A percentile compares a stretch with the other conserved stretches of the same genome.
Conservation (phyloP, 2,797 vertebrate genomes). For the Lepus oiostolus region DNA sequence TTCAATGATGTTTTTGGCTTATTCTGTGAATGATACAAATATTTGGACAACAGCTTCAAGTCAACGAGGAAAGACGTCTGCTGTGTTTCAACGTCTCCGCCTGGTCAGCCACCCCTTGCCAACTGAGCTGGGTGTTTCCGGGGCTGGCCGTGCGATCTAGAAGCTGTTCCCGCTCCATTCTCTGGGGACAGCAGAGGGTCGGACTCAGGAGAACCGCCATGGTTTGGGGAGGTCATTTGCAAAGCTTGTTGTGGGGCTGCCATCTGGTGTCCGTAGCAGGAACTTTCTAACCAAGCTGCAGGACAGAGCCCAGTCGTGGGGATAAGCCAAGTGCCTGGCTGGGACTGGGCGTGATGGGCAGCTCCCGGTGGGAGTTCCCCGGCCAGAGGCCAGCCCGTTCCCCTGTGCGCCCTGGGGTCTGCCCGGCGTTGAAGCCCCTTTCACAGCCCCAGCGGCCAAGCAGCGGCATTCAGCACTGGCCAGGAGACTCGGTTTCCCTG, state of each 20-base stretch:
- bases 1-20: conserved; percentile 31
- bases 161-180: not conserved
- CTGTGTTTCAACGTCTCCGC: conserved; percentile 34
- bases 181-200: not conserved
- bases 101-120: not conserved
- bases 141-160: not conserved
- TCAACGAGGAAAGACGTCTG: conserved; percentile 37
- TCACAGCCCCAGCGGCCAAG: not conserved
- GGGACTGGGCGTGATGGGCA: rapidly evolving
- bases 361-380: not conserved
- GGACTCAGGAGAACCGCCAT: not conserved
- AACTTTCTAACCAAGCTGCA: not conserved
- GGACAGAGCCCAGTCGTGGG: not conserved
- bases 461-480: not conserved
- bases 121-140: conserved; percentile 39
- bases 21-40: conserved; percentile 46
- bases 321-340: rapidly evolving
- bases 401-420: rapidly evolving
- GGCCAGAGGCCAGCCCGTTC: not conserved
- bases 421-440: not conserved
- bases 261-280: not conserved
- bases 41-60: conserved; percentile 48
- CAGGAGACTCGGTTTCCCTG: not conserved
- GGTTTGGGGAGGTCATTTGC: not conserved
- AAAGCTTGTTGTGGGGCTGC: not conserved